phyloP scores from a whole-genome alignment of 2,888 invertebrate genomes.

The Eulithis testata region DNA sequence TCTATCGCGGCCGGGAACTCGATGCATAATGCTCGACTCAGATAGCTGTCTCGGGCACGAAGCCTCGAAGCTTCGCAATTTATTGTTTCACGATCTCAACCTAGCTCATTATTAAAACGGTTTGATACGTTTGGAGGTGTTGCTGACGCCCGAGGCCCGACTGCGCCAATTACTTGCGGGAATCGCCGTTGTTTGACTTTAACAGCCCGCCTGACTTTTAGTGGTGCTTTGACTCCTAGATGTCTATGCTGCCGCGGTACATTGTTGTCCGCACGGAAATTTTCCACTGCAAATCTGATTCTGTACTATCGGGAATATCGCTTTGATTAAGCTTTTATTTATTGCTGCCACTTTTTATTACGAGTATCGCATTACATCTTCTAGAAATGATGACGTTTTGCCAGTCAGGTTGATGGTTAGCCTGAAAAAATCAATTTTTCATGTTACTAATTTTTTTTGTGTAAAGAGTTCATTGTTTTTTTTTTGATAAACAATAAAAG shows the following conservation, averaged over 20 bases:
- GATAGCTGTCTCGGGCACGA: conserved; percentile 84
- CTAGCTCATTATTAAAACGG: conserved; percentile 84
- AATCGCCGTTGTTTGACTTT: conserved; percentile 72
- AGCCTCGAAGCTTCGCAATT: conserved; percentile 84
- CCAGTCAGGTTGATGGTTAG: neutral
- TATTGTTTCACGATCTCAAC: conserved; percentile 84
- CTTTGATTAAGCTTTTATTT: neutral
- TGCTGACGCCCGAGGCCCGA: conserved; percentile 77
- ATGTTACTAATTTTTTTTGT: conserved; percentile 41
- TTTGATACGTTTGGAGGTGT: conserved; percentile 83
- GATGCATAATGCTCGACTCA: conserved; percentile 81
- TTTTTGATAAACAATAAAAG: conserved; percentile 68
- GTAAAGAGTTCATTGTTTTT: conserved; percentile 59
- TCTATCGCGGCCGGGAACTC: conserved; percentile 72
- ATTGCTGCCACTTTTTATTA: neutral
- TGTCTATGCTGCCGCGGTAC: conserved; percentile 47
- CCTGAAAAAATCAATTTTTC: conserved; percentile 4
- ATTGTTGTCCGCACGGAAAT: conserved; percentile 31
- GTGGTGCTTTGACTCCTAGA: conserved; percentile 59
- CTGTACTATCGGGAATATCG: conserved; percentile 7
- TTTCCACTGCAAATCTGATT: conserved; percentile 14
- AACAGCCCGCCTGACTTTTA: conserved; percentile 72
- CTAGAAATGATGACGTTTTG: no score
- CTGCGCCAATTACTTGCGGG: conserved; percentile 76
- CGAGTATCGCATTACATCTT: neutral